A percentile compares a stretch with the other conserved stretches of the same genome.
Conservation (phyloP, 2,888 invertebrate species). For the Physocephala rufipes region DNA sequence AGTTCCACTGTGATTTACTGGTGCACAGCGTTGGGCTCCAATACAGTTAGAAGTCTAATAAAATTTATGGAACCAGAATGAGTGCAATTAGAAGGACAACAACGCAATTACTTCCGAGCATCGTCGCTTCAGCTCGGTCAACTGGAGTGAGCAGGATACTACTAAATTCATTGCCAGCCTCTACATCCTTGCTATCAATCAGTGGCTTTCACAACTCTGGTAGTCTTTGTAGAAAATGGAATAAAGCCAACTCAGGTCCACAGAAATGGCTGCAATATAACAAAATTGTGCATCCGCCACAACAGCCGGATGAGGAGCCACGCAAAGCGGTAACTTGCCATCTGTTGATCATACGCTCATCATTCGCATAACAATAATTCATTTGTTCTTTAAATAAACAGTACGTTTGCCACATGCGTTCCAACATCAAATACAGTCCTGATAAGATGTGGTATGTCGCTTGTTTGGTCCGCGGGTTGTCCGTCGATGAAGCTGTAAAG, state of each 20-base stretch:
- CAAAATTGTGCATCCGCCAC: constrained; percentile 82
- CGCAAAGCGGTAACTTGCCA: constrained; percentile 80
- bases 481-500: constrained; percentile 92
- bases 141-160: background rate
- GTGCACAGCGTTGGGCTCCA: no score
- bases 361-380: background rate
- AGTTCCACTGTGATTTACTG: no score
- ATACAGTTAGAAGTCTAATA: background rate
- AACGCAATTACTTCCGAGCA: constrained; percentile 19
- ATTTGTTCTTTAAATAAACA: constrained; percentile 60
- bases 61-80: constrained; percentile 40
- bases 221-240: constrained; percentile 53
- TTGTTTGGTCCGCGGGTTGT: constrained; percentile 86
- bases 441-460: constrained; percentile 95
- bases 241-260: constrained; percentile 64
- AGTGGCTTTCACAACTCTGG: constrained; percentile 55
- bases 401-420: constrained; percentile 88
- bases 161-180: background rate
- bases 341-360: constrained; percentile 67
- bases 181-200: background rate
- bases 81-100: constrained; percentile 41
- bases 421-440: constrained; percentile 88
- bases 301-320: constrained; percentile 77
- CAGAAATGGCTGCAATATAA: constrained; percentile 75
- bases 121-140: background rate